Percentiles rank a stretch among this genome's conserved stretches.
Evolutionary conservation across 2,888 invertebrate genomes (phyloP).

Genomic region (Tetrapedia diversipes): DNA sequence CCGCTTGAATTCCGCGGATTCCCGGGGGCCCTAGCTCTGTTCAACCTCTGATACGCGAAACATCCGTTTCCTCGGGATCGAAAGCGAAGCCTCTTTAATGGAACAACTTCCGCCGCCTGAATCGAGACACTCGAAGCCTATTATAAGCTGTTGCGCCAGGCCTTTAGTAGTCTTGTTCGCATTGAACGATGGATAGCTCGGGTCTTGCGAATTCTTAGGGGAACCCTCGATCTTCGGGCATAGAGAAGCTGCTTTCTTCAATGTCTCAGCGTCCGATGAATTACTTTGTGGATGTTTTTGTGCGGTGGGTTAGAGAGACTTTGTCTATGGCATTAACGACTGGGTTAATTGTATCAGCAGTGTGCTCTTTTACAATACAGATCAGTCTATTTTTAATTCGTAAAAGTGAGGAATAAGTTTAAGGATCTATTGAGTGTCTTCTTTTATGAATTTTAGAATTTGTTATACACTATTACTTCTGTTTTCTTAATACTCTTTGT

Average conservation of each 20-base stretch:
- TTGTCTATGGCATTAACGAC: too few relatives aligned
- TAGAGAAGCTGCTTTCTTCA: too few relatives aligned
- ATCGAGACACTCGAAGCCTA: slow-evolving; percentile 9
- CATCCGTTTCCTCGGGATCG: slow-evolving; percentile 15
- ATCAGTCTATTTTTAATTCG: too few relatives aligned
- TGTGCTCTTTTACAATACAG: too few relatives aligned
- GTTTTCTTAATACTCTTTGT: too few relatives aligned
- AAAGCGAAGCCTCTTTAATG: slow-evolving; percentile 15
- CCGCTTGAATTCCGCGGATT: not conserved
- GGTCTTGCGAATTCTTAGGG: not conserved
- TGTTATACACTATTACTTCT: too few relatives aligned
- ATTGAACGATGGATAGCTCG: not conserved
- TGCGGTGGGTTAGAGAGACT: not conserved
- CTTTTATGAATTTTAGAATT: too few relatives aligned
- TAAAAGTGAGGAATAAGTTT: too few relatives aligned
- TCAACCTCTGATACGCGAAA: slow-evolving; percentile 1
- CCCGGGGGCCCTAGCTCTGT: not conserved
- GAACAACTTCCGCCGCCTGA: slow-evolving; percentile 5
- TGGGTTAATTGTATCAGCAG: too few relatives aligned
- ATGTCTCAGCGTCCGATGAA: not conserved
- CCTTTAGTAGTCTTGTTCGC: not conserved
- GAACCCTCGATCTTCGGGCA: not conserved
- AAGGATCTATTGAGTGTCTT: too few relatives aligned
- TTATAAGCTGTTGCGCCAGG: slow-evolving; percentile 21
- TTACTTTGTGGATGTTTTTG: not conserved